Evolutionary conservation across 2,113 vertebrate genomes (phyloP).

Genomic region (Sula dactylatra): DNA sequence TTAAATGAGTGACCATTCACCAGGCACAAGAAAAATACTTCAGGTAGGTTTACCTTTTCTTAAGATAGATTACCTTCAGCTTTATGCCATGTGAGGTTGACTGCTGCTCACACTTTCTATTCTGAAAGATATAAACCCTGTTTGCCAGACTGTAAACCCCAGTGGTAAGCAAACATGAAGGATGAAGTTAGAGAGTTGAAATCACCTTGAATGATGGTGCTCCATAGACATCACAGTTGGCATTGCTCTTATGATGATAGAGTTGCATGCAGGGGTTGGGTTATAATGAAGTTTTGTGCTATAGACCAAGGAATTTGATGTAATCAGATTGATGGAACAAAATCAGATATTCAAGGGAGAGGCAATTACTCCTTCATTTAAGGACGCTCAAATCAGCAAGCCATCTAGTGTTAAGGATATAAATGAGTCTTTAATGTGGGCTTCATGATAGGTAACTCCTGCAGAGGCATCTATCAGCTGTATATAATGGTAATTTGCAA

Average conservation of each 20-base stretch:
- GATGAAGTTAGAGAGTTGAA: background rate
- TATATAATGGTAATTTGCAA: conserved; percentile 5
- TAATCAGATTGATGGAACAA: conserved; percentile 55
- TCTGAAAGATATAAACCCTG: background rate
- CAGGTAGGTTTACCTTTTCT: too few relatives aligned
- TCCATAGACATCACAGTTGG: background rate
- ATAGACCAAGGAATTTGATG: conserved; percentile 16
- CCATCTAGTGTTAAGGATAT: conserved; percentile 11
- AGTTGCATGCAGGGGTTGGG: conserved; percentile 17
- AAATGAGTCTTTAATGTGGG: conserved; percentile 45
- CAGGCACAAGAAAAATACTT: background rate
- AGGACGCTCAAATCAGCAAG: conserved; percentile 40
- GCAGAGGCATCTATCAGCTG: conserved; percentile 30
- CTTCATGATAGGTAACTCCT: conserved; percentile 36
- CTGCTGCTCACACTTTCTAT: conserved; percentile 26
- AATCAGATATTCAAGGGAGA: conserved; percentile 22
- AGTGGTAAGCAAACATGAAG: background rate
- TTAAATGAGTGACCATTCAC: background rate
- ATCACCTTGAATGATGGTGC: background rate
- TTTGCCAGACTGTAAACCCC: background rate
- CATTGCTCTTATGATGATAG: conserved; percentile 48
- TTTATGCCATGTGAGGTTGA: background rate
- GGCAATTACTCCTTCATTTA: conserved; percentile 57
- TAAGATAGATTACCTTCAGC: background rate
- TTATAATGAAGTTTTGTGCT: conserved; percentile 51